These are phyloP conservation scores for Alcedo quadribrachys DNA, from an alignment of 2,797 vertebrate genomes.

Conservation along the genomic window DNA sequence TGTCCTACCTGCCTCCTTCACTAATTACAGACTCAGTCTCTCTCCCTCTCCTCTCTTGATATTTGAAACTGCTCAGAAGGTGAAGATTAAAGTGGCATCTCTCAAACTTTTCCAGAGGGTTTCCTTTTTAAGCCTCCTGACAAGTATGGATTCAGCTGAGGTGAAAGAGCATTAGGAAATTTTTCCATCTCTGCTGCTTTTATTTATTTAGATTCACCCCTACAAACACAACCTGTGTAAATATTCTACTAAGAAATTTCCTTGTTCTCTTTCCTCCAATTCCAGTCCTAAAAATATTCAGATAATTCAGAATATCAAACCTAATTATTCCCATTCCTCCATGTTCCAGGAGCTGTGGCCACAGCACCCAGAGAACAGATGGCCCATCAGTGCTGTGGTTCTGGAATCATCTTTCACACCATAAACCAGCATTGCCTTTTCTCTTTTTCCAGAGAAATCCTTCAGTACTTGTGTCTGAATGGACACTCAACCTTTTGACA, in stretches of 20 bases:
- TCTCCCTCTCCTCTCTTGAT: constrained; percentile 53
- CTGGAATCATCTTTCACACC: background rate
- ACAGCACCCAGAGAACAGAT: background rate
- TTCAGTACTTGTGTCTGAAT: background rate
- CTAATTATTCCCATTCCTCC: background rate
- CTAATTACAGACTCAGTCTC: constrained; percentile 69
- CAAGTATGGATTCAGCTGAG: constrained; percentile 48
- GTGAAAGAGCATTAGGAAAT: constrained; percentile 56
- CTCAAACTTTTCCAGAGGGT: constrained; percentile 48
- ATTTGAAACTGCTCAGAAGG: constrained; percentile 70
- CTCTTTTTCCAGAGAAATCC: background rate
- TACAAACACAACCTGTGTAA: background rate
- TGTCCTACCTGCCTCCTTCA: constrained; percentile 64
- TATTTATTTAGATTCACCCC: constrained; percentile 25
- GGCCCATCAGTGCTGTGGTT: background rate
- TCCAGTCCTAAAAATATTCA: constrained; percentile 4
- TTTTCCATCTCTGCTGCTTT: constrained; percentile 14
- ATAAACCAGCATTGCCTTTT: background rate
- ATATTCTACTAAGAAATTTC: background rate
- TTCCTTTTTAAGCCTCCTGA: constrained; percentile 57
- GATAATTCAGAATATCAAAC: background rate
- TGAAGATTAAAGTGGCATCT: constrained; percentile 71
- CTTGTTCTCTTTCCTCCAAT: background rate
- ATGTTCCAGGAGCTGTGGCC: background rate
- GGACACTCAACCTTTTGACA: background rate